Conservation (phyloP, 1,140 invertebrate species). For the Lysiphlebus fabarum region DNA sequence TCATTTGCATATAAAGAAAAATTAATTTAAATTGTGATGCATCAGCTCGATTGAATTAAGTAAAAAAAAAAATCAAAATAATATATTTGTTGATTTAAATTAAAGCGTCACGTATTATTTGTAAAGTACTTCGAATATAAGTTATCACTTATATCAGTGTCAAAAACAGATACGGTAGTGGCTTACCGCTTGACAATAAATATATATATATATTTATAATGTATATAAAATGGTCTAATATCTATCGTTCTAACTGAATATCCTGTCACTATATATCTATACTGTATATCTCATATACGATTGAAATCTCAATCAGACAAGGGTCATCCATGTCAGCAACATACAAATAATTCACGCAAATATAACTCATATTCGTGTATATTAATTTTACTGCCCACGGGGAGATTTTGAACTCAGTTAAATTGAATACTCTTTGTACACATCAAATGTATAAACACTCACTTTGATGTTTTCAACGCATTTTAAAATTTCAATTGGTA, state of each 20-base stretch:
- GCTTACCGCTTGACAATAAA: slow-evolving; percentile 44
- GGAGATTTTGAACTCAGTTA: neutral
- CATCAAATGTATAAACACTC: neutral
- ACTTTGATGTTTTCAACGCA: too few species aligned
- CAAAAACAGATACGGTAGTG: slow-evolving; percentile 46
- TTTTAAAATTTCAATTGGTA: too few species aligned
- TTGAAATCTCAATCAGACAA: slow-evolving; percentile 34
- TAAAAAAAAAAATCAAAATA: neutral
- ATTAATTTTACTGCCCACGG: slow-evolving; percentile 22
- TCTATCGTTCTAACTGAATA: slow-evolving; percentile 43
- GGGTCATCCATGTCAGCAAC: slow-evolving; percentile 48
- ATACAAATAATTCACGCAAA: slow-evolving; percentile 30
- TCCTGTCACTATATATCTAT: slow-evolving; percentile 38
- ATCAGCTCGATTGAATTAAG: slow-evolving; percentile 24
- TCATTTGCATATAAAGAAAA: too few species aligned
- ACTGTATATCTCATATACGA: slow-evolving; percentile 21
- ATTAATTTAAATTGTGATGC: too few species aligned
- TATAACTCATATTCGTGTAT: slow-evolving; percentile 28
- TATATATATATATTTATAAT: slow-evolving; percentile 26
- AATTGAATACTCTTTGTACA: slow-evolving; percentile 7
- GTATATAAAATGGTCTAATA: slow-evolving; percentile 42
- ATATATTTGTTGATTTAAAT: too few species aligned
- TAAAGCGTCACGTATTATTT: too few species aligned
- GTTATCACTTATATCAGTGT: slow-evolving; percentile 39
- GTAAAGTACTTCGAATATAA: too few species aligned